Percentiles rank a stretch among this genome's conserved stretches.
phyloP scores from a whole-genome alignment of 2,113 vertebrate species.

The Ophthalmolycus amberensis region DNA sequence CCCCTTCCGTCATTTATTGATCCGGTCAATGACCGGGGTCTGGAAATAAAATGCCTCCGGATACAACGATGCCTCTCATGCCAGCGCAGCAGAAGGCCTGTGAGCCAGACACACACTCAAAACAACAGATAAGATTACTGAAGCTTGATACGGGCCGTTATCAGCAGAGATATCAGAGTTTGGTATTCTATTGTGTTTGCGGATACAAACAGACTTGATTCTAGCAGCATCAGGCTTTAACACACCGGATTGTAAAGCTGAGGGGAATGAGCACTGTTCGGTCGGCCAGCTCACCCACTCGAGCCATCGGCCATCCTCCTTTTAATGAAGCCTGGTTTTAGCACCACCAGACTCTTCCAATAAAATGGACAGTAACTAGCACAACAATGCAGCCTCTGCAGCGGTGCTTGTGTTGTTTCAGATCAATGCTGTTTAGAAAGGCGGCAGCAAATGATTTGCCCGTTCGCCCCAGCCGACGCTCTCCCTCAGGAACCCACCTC shows the following conservation, averaged over 20 bases:
- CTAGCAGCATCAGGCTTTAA: background rate
- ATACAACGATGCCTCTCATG: slow-evolving; percentile 27
- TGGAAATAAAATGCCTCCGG: slow-evolving; percentile 47
- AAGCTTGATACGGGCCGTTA: slow-evolving; percentile 39
- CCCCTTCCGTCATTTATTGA: slow-evolving; percentile 58
- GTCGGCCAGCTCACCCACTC: slow-evolving; percentile 29
- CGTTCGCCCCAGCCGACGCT: slow-evolving; percentile 53
- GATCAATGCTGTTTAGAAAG: slow-evolving; percentile 62
- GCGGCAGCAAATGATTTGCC: slow-evolving; percentile 40
- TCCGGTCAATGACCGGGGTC: slow-evolving; percentile 40
- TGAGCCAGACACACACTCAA: slow-evolving; percentile 44
- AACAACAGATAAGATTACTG: slow-evolving; percentile 53
- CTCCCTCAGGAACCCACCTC: slow-evolving; percentile 47
- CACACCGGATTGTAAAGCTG: background rate
- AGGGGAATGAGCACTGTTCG: slow-evolving; percentile 2
- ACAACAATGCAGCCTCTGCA: slow-evolving; percentile 49
- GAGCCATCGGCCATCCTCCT: slow-evolving; percentile 40
- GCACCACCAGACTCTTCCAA: slow-evolving; percentile 58
- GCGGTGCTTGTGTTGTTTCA: slow-evolving; percentile 46
- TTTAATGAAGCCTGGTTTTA: slow-evolving; percentile 65
- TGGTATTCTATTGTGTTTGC: background rate
- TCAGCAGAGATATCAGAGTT: slow-evolving; percentile 20
- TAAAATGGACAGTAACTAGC: slow-evolving; percentile 64
- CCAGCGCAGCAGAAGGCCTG: slow-evolving; percentile 33
- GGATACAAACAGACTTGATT: background rate